Conservation (phyloP, 2,797 vertebrate genomes). For the Dipus sagitta region DNA sequence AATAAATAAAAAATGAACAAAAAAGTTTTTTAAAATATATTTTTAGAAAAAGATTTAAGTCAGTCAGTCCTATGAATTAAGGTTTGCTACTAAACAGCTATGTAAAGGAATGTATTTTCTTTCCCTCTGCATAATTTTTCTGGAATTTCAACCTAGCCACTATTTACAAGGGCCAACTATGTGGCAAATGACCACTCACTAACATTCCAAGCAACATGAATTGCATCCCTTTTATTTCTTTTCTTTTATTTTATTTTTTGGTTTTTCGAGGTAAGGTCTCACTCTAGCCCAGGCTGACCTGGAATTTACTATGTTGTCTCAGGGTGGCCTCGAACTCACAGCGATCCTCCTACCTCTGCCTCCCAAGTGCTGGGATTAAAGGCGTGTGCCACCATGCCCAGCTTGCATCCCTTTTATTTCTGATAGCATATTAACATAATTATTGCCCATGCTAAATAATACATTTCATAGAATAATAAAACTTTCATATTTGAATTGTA, state of each 20-base stretch:
- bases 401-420: constrained; percentile 11
- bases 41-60: neutral
- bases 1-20: no score
- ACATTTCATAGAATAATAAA: constrained; percentile 48
- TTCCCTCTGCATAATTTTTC: constrained; percentile 41
- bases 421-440: constrained; percentile 64
- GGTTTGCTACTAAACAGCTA: constrained; percentile 17
- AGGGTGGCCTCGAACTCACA: no score
- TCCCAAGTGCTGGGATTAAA: no score
- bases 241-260: no score
- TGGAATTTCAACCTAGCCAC: constrained; percentile 34
- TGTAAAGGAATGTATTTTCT: constrained; percentile 56
- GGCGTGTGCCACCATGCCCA: no score
- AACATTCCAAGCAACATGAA: constrained; percentile 13
- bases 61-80: constrained; percentile 38
- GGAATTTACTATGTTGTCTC: no score
- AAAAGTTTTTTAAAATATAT: no score
- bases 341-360: no score
- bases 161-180: constrained; percentile 27
- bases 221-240: constrained; percentile 21
- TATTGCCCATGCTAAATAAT: constrained; percentile 48
- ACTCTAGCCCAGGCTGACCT: no score
- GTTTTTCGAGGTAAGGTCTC: no score
- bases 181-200: neutral
- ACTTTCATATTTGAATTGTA: constrained; percentile 59